Percentiles rank a stretch among this genome's conserved stretches.
phyloP scores from a whole-genome alignment of 2,113 vertebrate species.

The Pelecanus crispus region DNA sequence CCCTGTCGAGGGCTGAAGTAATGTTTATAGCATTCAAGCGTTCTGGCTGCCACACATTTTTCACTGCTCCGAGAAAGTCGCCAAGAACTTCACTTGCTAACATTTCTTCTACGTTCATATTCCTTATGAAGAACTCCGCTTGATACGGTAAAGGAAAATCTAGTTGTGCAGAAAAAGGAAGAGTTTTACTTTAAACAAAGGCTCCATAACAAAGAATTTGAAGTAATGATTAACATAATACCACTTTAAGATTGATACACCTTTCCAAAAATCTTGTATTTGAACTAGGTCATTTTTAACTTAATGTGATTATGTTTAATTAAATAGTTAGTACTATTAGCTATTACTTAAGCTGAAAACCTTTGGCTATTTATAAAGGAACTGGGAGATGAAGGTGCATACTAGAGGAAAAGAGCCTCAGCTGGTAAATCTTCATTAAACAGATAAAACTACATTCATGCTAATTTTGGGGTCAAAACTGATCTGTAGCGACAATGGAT shows the following conservation, averaged over 20 bases:
- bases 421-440: not conserved
- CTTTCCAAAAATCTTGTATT: not conserved
- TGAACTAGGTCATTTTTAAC: not conserved
- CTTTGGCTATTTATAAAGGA: not conserved
- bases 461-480: not conserved
- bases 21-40: conserved; percentile 97
- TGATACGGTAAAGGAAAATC: conserved; percentile 93
- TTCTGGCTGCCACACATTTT: conserved; percentile 97
- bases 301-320: not conserved
- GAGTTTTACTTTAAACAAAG: not conserved
- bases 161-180: conserved; percentile 51
- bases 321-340: not conserved
- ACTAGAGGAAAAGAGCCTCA: not conserved
- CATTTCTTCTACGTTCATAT: conserved; percentile 99
- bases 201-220: not conserved
- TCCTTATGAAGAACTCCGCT: conserved; percentile 96
- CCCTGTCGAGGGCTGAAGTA: conserved; percentile 93
- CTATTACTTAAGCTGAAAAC: not conserved
- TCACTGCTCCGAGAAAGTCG: conserved; percentile 95
- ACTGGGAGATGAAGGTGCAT: not conserved
- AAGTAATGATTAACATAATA: not conserved
- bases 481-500: not conserved
- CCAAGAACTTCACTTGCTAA: conserved; percentile 96
- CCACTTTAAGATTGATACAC: not conserved
- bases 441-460: not conserved